Conservation (phyloP, 2,888 invertebrate genomes). For the Scelioninae gen. 1 region DNA sequence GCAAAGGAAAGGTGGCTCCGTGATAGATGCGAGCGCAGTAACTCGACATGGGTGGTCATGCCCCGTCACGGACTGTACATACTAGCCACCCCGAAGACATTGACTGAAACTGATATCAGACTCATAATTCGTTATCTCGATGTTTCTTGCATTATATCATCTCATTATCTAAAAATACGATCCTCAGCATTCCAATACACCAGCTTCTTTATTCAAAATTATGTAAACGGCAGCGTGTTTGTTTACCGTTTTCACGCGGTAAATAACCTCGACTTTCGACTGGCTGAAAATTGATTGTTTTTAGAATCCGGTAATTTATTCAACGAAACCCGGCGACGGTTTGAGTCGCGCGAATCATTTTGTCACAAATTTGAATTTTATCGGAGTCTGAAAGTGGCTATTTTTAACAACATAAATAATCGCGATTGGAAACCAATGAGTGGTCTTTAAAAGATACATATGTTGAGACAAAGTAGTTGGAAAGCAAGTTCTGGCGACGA, state of each 20-base stretch:
- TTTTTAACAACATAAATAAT: conserved; percentile 41
- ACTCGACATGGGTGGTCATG: conserved; percentile 84
- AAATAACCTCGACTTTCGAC: conserved; percentile 13
- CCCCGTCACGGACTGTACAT: conserved; percentile 82
- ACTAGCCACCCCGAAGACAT: conserved; percentile 83
- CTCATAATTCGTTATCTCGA: conserved; percentile 67
- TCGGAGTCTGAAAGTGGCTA: conserved; percentile 16
- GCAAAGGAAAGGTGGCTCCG: conserved; percentile 82
- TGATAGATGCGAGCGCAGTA: conserved; percentile 84
- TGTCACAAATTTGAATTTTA: conserved; percentile 13
- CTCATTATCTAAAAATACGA: conserved; percentile 41
- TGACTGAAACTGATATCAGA: conserved; percentile 78
- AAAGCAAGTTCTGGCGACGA: conserved; percentile 73
- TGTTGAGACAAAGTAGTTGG: conserved; percentile 32
- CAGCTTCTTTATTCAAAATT: conserved; percentile 19
- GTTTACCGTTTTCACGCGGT: conserved; percentile 31
- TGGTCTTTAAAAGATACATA: conserved; percentile 45
- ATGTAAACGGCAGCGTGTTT: conserved; percentile 43
- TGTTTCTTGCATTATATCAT: conserved; percentile 47
- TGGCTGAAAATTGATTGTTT: conserved; percentile 24
- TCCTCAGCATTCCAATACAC: conserved; percentile 3
- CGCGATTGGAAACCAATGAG: conserved; percentile 36
- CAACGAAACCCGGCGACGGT: neutral
- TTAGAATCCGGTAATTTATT: conserved; percentile 26
- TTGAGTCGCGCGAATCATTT: conserved; percentile 15